These are phyloP conservation scores for Eupithecia insigniata DNA, from an alignment of 2,888 invertebrate species.

Conservation along the genomic window DNA sequence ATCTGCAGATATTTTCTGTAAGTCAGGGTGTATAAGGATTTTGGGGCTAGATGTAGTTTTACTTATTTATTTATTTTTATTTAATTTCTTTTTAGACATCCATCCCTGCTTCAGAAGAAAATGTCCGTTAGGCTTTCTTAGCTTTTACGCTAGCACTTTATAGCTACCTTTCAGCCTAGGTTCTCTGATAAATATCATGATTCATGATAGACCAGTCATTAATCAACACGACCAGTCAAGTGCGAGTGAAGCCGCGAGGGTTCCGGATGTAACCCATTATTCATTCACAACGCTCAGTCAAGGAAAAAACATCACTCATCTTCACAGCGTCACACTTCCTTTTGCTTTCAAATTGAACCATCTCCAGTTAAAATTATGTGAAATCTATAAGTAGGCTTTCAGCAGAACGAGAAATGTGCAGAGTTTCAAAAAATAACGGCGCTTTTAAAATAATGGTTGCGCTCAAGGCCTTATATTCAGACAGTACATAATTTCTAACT, in stretches of 20 bases:
- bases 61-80: no score
- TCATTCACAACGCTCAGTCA: neutral
- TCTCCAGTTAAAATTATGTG: neutral
- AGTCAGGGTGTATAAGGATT: no score
- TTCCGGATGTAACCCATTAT: neutral
- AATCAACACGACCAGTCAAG: neutral
- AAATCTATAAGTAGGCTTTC: no score
- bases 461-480: no score
- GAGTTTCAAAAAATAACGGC: neutral
- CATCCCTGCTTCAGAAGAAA: no score
- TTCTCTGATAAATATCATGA: neutral
- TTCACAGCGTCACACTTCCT: neutral
- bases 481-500: no score
- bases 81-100: no score
- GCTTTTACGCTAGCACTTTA: neutral
- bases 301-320: neutral
- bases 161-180: neutral
- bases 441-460: neutral
- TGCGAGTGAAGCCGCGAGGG: neutral
- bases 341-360: neutral
- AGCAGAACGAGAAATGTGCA: no score
- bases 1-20: no score
- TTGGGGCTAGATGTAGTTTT: no score
- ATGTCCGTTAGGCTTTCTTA: neutral
- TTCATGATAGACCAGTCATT: conserved; percentile 1